Conservation (phyloP, 2,888 invertebrate species). For the Temnothorax unifasciatus region DNA sequence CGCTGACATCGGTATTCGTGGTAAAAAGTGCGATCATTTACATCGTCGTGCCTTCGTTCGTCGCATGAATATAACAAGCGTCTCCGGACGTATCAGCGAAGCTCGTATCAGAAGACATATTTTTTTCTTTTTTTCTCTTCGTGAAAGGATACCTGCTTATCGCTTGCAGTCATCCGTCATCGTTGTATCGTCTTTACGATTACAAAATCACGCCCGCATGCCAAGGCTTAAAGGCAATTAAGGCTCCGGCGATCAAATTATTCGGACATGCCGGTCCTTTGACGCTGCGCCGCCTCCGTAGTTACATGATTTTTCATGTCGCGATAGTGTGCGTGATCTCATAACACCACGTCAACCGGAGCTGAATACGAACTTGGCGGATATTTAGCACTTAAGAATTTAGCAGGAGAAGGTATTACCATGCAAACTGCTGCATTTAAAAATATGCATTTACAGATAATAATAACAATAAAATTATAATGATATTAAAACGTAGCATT, state of each 20-base stretch:
- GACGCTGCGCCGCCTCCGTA: constrained; percentile 62
- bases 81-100: not conserved
- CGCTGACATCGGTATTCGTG: not conserved
- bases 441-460: not conserved
- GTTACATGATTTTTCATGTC: constrained; percentile 45
- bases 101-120: not conserved
- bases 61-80: not conserved
- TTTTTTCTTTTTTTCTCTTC: constrained; percentile 27
- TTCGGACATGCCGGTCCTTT: constrained; percentile 62
- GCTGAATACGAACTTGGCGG: not conserved
- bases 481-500: not conserved
- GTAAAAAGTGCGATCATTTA: constrained; percentile 20
- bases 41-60: not conserved
- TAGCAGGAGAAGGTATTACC: not conserved
- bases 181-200: constrained; percentile 47
- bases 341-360: constrained; percentile 10
- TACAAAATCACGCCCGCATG: constrained; percentile 63
- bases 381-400: constrained; percentile 24
- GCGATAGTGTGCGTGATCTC: constrained; percentile 46
- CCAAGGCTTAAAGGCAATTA: constrained; percentile 64
- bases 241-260: constrained; percentile 65
- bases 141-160: constrained; percentile 59
- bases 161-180: constrained; percentile 53
- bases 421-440: not conserved
- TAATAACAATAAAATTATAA: not conserved